Conservation (phyloP, 2,888 invertebrate genomes). For the Caenorhabditis wallacei region DNA sequence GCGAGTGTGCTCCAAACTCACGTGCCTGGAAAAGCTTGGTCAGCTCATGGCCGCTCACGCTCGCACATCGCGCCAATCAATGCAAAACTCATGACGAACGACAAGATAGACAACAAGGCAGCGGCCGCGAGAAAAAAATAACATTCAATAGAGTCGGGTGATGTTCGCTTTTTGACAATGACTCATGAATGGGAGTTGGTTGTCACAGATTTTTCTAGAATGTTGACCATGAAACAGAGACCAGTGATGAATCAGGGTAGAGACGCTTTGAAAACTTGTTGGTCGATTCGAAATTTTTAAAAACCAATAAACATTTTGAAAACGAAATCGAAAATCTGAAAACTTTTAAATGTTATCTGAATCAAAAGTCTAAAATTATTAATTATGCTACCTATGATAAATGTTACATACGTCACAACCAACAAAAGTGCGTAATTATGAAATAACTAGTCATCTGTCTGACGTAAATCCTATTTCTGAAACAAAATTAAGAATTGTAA, state of each 20-base stretch:
- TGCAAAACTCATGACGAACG: slow-evolving; percentile 60
- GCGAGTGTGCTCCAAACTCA: slow-evolving; percentile 43
- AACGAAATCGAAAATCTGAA: neutral
- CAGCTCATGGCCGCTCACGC: slow-evolving; percentile 56
- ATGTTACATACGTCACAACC: too few relatives aligned
- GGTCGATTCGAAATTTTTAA: neutral
- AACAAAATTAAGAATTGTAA: too few relatives aligned
- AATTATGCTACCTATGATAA: too few relatives aligned
- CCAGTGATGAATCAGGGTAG: neutral
- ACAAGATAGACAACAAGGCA: slow-evolving; percentile 22
- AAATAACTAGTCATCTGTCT: too few relatives aligned
- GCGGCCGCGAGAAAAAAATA: neutral
- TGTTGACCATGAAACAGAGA: slow-evolving; percentile 25
- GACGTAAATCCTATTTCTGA: too few relatives aligned
- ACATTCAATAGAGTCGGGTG: slow-evolving; percentile 18
- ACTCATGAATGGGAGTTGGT: slow-evolving; percentile 15
- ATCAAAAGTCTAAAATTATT: neutral
- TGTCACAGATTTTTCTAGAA: slow-evolving; percentile 23
- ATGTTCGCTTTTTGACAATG: slow-evolving; percentile 46
- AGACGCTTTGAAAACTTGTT: neutral
- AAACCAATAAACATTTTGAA: slow-evolving; percentile 1
- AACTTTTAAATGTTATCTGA: neutral
- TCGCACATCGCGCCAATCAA: slow-evolving; percentile 53
- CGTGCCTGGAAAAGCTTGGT: slow-evolving; percentile 51
- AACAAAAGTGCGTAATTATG: too few relatives aligned